phyloP scores from a whole-genome alignment of 1,140 invertebrate genomes.

The Polyergus mexicanus region DNA sequence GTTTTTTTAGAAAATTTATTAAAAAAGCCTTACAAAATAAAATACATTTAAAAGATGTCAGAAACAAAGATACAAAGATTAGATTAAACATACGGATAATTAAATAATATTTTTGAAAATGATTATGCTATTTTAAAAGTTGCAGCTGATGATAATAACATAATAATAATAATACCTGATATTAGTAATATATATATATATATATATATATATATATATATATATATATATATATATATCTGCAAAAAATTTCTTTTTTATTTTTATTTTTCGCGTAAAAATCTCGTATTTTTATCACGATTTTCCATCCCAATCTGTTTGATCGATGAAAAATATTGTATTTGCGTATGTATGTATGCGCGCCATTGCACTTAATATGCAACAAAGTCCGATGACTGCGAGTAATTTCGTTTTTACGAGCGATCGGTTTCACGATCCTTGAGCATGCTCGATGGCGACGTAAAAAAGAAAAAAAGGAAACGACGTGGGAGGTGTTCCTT shows the following conservation, averaged over 20 bases:
- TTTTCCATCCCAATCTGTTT: not conserved
- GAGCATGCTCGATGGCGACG: constrained; percentile 57
- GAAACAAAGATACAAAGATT: not conserved
- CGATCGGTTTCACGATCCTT: constrained; percentile 63
- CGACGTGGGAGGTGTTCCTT: constrained; percentile 42
- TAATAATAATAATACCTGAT: not conserved
- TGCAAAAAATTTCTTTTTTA: not conserved
- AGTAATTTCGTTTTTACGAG: constrained; percentile 58
- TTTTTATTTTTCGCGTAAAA: not conserved
- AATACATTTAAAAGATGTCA: not conserved
- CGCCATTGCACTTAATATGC: constrained; percentile 44
- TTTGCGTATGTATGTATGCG: not conserved
- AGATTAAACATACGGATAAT: not conserved
- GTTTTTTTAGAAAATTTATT: not conserved
- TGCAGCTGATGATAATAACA: not conserved
- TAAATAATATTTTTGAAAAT: not conserved
- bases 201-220: too few species aligned
- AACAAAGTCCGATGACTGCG: constrained; percentile 36
- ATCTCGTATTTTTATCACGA: not conserved
- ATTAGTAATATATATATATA: not conserved
- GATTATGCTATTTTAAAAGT: not conserved
- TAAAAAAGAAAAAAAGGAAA: constrained; percentile 22
- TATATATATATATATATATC: not conserved
- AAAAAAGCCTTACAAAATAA: not conserved
- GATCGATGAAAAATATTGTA: not conserved